phyloP scores from a whole-genome alignment of 2,888 invertebrate genomes.

The Teleogryllus oceanicus region DNA sequence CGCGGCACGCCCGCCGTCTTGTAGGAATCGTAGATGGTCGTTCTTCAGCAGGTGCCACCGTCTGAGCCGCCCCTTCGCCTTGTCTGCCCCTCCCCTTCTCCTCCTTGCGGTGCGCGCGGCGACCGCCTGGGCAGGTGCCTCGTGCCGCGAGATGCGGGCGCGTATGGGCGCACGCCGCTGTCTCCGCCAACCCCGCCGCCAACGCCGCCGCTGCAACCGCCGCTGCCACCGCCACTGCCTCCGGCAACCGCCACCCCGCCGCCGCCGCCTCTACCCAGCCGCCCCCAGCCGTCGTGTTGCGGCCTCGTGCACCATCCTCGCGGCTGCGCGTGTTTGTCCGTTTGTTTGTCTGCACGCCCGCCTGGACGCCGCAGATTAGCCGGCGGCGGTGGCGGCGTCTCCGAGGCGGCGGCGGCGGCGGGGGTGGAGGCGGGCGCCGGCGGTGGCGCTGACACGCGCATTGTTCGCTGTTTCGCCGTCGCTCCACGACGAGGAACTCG shows the following conservation, averaged over 20 bases:
- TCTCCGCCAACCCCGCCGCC: not conserved
- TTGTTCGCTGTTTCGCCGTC: not conserved
- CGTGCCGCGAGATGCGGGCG: not conserved
- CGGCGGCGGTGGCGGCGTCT: not conserved
- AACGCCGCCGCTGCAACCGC: not conserved
- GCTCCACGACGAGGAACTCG: not conserved
- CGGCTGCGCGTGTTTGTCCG: not conserved
- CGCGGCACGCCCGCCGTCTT: no score
- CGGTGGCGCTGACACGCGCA: conserved; percentile 7
- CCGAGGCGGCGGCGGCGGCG: not conserved
- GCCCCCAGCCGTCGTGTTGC: not conserved
- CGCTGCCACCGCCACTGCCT: not conserved
- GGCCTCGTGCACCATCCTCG: not conserved
- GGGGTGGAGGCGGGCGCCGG: not conserved
- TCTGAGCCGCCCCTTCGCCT: not conserved
- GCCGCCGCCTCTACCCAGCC: not conserved
- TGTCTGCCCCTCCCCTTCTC: not conserved
- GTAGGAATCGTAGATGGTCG: no score
- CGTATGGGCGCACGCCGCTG: not conserved
- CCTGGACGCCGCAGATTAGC: not conserved
- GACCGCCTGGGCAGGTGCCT: not conserved
- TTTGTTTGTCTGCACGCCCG: not conserved
- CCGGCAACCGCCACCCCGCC: not conserved
- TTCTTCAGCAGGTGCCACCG: not conserved
- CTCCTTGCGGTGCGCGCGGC: no score